Percentiles rank a stretch among this genome's conserved stretches.
Conservation (phyloP, 2,113 vertebrate genomes). For the Chascanopsetta lugubris region DNA sequence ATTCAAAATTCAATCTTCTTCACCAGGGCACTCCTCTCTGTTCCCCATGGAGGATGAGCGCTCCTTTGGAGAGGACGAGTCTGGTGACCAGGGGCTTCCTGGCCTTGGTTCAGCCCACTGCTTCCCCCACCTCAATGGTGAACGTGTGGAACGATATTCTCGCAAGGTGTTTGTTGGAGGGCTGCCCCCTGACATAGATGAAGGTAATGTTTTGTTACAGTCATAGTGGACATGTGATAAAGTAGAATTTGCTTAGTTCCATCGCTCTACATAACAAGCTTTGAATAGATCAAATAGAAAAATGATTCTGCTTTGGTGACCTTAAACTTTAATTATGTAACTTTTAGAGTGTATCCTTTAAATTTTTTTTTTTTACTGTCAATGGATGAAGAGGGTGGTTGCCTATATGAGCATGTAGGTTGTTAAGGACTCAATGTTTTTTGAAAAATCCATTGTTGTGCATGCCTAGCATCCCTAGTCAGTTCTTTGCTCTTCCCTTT, state of each 20-base stretch:
- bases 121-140: conserved; percentile 97
- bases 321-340: no score
- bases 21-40: conserved; percentile 92
- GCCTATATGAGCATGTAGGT: no score
- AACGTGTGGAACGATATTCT: conserved; percentile 95
- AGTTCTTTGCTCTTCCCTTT: no score
- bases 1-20: conserved; percentile 18
- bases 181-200: conserved; percentile 96
- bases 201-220: conserved; percentile 82
- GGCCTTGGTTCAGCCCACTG: conserved; percentile 94
- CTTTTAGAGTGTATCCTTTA: no score
- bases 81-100: conserved; percentile 90
- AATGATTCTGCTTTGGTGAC: no score
- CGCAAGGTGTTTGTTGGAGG: conserved; percentile 98
- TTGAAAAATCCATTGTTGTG: no score
- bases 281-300: neutral
- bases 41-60: conserved; percentile 97
- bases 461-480: no score
- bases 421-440: no score
- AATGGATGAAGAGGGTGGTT: no score
- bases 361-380: no score
- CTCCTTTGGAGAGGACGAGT: conserved; percentile 93
- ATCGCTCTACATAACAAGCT: neutral
- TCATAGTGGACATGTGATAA: neutral
- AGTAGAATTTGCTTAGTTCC: neutral